A percentile compares a stretch with the other conserved stretches of the same genome.
Conservation (phyloP, 2,113 vertebrate species). For the Albula glossodonta region DNA sequence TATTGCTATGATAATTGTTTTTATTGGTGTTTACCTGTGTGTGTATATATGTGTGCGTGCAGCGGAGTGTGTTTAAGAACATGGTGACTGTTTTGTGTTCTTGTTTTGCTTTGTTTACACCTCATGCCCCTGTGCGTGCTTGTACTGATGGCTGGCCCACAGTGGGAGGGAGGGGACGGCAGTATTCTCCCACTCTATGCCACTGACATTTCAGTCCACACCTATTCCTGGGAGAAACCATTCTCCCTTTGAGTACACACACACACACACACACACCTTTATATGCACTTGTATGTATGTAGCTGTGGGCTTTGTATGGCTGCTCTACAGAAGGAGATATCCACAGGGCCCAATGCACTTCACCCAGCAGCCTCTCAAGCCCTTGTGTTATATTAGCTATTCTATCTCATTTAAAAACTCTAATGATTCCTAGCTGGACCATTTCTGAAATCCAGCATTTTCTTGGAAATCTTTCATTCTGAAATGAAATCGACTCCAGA, state of each 20-base stretch:
- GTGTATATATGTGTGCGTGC: slow-evolving; percentile 33
- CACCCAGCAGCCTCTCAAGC: not conserved
- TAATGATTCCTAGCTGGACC: slow-evolving; percentile 23
- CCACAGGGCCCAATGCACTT: slow-evolving; percentile 48
- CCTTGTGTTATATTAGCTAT: slow-evolving; percentile 13
- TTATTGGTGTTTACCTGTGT: slow-evolving; percentile 67
- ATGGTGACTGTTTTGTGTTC: slow-evolving; percentile 10
- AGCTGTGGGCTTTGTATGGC: not conserved
- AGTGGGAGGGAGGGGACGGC: not conserved
- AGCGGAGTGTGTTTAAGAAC: slow-evolving; percentile 15
- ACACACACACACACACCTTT: not conserved
- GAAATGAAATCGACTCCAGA: not conserved
- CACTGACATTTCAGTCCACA: not conserved
- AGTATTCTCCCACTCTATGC: not conserved
- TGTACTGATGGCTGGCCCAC: slow-evolving; percentile 42
- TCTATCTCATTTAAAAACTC: slow-evolving; percentile 26
- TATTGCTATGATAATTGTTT: slow-evolving; percentile 62
- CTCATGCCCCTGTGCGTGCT: slow-evolving; percentile 41
- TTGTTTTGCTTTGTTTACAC: slow-evolving; percentile 27
- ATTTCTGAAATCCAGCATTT: not conserved
- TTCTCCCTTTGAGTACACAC: not conserved
- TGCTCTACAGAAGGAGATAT: not conserved
- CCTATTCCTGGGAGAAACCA: slow-evolving; percentile 9
- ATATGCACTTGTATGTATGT: not conserved
- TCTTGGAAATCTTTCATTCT: not conserved